Percentiles rank a stretch among this genome's conserved stretches.
Evolutionary conservation across 2,113 vertebrate species (phyloP).

Genomic region (Actenoides lindsayi): DNA sequence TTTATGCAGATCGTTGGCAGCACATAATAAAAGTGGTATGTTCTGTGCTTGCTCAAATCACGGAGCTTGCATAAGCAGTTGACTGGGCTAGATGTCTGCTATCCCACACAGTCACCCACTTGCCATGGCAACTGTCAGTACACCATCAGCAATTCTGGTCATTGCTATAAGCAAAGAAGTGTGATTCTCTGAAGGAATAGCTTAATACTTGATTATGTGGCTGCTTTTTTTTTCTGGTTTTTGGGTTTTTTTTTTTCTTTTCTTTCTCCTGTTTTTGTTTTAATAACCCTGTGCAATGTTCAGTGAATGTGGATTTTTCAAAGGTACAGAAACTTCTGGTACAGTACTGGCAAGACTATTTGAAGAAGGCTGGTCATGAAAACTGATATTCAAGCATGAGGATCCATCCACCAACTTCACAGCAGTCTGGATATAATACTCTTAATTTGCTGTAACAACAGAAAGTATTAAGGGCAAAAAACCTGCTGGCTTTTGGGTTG

Average conservation of each 20-base stretch:
- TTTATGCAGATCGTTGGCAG: neutral
- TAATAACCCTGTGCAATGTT: neutral
- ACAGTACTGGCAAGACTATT: neutral
- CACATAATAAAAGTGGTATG: neutral
- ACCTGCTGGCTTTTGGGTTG: slow-evolving; percentile 1
- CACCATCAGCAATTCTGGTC: slow-evolving; percentile 61
- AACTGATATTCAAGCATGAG: neutral
- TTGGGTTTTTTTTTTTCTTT: neutral
- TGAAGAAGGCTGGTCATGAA: neutral
- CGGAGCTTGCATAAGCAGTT: slow-evolving; percentile 45
- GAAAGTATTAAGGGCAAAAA: slow-evolving; percentile 8
- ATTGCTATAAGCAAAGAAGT: slow-evolving; percentile 19
- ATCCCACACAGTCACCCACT: slow-evolving; percentile 43
- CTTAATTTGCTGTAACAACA: neutral
- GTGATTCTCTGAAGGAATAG: slow-evolving; percentile 10
- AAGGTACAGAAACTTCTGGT: neutral
- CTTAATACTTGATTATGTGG: slow-evolving; percentile 9
- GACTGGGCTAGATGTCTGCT: slow-evolving; percentile 58
- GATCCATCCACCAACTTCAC: neutral
- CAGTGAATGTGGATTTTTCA: slow-evolving; percentile 8
- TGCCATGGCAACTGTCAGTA: slow-evolving; percentile 63
- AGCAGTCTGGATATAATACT: neutral
- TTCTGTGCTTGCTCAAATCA: slow-evolving; percentile 31
- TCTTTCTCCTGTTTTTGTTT: neutral
- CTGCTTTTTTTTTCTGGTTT: neutral